phyloP scores from a whole-genome alignment of 2,797 vertebrate species.

The Sternarchorhynchus goeldii region DNA sequence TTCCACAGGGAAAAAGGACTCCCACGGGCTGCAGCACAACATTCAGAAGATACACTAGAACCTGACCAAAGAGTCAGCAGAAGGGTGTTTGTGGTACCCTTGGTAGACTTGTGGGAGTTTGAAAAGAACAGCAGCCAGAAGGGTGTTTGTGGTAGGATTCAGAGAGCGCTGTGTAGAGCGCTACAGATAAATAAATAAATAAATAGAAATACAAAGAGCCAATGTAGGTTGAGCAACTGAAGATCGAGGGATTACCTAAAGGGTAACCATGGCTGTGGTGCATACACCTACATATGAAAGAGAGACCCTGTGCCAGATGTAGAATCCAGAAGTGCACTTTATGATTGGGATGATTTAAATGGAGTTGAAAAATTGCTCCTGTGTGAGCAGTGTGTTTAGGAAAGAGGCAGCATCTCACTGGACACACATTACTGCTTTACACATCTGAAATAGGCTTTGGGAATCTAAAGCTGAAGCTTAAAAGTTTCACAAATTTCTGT shows the following conservation, averaged over 20 bases:
- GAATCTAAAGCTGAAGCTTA: no score
- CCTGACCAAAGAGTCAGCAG: background rate
- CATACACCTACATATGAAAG: no score
- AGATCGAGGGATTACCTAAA: no score
- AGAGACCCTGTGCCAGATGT: background rate
- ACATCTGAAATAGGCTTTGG: background rate
- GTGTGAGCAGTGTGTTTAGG: background rate
- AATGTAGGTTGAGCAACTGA: no score
- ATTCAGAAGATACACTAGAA: conserved; percentile 30
- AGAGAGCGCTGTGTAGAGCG: background rate
- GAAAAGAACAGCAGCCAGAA: background rate
- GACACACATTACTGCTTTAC: background rate
- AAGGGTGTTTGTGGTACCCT: background rate
- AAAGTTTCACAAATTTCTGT: background rate
- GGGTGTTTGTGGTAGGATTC: background rate
- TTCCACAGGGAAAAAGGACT: conserved; percentile 20
- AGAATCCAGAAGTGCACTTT: background rate
- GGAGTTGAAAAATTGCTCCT: background rate
- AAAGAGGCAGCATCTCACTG: background rate
- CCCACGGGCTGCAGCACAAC: no score
- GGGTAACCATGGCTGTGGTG: no score
- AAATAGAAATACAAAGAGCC: no score
- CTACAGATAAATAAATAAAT: no score
- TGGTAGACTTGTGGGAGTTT: no score
- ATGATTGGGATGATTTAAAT: background rate